Conservation (phyloP, 2,797 vertebrate genomes). For the Pampus argenteus region DNA sequence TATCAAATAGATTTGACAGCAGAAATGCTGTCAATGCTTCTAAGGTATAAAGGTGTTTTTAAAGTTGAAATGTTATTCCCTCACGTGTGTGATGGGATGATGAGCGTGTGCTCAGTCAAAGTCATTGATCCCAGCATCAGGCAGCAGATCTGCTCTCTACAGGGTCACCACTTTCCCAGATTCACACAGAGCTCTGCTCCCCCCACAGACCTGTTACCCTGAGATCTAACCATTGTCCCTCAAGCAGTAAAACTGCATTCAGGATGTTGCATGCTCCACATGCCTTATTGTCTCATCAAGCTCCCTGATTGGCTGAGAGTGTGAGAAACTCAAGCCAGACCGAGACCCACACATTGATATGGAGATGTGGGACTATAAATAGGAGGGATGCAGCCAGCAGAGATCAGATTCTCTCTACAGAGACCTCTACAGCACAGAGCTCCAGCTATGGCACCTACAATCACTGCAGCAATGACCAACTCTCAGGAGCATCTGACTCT, state of each 20-base stretch:
- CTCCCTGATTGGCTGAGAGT: conserved; percentile 87
- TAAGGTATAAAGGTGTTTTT: not conserved
- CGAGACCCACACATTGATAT: conserved; percentile 88
- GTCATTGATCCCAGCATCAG: conserved; percentile 63
- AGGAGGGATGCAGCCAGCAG: conserved; percentile 70
- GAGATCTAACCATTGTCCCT: conserved; percentile 46
- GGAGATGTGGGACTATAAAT: conserved; percentile 86
- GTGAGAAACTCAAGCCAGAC: conserved; percentile 88
- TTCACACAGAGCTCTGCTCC: conserved; percentile 30
- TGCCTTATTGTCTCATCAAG: conserved; percentile 55
- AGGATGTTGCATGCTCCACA: conserved; percentile 55
- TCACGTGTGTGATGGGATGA: conserved; percentile 37
- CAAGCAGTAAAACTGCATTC: conserved; percentile 48
- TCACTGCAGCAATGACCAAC: conserved; percentile 52
- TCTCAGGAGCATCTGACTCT: conserved; percentile 65
- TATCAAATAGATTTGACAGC: not conserved
- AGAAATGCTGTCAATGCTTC: not conserved
- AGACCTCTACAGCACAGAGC: conserved; percentile 68
- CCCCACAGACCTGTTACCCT: conserved; percentile 38
- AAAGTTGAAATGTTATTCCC: not conserved
- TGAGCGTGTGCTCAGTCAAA: conserved; percentile 54
- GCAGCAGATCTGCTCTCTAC: conserved; percentile 47
- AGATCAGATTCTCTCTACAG: conserved; percentile 68
- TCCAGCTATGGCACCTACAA: conserved; percentile 78
- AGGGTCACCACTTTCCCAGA: conserved; percentile 57